A percentile compares a stretch with the other conserved stretches of the same genome.
Evolutionary conservation across 1,140 invertebrate species (phyloP).

Genomic region (Drosophila repletoides): DNA sequence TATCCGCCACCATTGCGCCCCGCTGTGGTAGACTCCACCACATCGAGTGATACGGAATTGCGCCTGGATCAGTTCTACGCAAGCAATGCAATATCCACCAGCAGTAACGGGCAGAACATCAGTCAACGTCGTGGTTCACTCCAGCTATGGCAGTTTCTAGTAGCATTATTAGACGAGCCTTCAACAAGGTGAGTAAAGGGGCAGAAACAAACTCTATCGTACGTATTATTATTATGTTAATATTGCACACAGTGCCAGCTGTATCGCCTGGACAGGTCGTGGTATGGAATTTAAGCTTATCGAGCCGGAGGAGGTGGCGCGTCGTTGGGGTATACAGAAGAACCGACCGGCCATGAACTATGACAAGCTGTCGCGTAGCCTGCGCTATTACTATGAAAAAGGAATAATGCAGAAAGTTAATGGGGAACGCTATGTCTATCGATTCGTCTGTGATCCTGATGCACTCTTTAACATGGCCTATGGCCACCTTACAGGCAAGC

Average conservation of each 20-base stretch:
- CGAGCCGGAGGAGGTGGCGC: slow-evolving; percentile 95
- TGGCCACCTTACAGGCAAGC: slow-evolving; percentile 65
- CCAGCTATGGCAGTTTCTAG: slow-evolving; percentile 97
- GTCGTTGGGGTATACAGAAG: slow-evolving; percentile 92
- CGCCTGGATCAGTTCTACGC: slow-evolving; percentile 74
- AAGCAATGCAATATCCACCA: slow-evolving; percentile 70
- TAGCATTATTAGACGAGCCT: slow-evolving; percentile 93
- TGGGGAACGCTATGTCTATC: slow-evolving; percentile 97
- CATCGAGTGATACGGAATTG: slow-evolving; percentile 73
- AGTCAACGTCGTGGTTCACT: slow-evolving; percentile 89
- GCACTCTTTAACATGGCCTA: slow-evolving; percentile 94
- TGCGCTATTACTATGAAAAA: slow-evolving; percentile 98
- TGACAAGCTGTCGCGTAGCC: slow-evolving; percentile 95
- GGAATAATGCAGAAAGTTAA: slow-evolving; percentile 99
- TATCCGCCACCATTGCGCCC: slow-evolving; percentile 64
- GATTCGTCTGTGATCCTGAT: slow-evolving; percentile 97
- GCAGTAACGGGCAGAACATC: slow-evolving; percentile 64
- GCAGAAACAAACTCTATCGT: background rate
- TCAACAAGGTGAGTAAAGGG: slow-evolving; percentile 75
- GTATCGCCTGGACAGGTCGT: slow-evolving; percentile 97
- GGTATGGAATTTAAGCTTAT: slow-evolving; percentile 97
- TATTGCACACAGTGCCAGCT: slow-evolving; percentile 86
- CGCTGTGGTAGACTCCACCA: slow-evolving; percentile 71
- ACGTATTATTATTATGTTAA: no score
- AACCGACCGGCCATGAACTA: slow-evolving; percentile 98